Base-by-base conservation (phyloP, 2,797 vertebrate genomes). In the Galagoides demidoff region DNA sequence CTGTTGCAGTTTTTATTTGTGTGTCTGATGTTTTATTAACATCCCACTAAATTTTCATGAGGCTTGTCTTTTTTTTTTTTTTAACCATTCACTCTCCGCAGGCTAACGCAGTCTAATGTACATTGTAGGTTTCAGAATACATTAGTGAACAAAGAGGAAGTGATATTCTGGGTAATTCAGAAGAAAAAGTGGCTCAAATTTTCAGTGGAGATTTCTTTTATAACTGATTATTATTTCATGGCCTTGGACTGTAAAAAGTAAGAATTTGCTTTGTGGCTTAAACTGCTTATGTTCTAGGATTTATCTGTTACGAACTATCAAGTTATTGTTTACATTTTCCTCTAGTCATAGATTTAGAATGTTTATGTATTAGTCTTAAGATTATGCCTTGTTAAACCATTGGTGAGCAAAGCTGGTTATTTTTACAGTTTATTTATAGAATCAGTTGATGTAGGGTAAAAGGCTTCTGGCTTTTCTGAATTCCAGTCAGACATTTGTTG, bases 1-100 rank as follows among this genome's bases (percentile, higher is more conserved):
- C 25, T 88, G 13, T 86, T 95, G 17, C 12, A 77, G 7, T 92
- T 93, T 96, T 93, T 20, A 89, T 91, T 85, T 49, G 43, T 79
- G 16, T 85, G 19, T 79, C 23, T 71, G 23, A 49, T 74, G 91
- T 78, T 86, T 86, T 86, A 68, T 89, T 94, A 94, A 61, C 27
- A 93, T 37, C 43, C 7, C 25, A 87, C 14, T 92, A 92, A 93
- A 64, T 79, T 61, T 94, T 17, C 70, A 11, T 49, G 59, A 86
- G 74, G 14, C 7, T 79, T 91, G 45, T 94, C 73, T 89, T 66
- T 94, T 89, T 88, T 93, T 49, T 14, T 49, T 52, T 16, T 52
- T 92, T 90, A 22, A 81, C 34, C 57, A 7, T 94, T 94, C 22
- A 85, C 5, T 93, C 20, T 87, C 34, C 85, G 49, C 55, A 95